Conservation (phyloP, 2,113 vertebrate species). For the Phocoena phocoena region DNA sequence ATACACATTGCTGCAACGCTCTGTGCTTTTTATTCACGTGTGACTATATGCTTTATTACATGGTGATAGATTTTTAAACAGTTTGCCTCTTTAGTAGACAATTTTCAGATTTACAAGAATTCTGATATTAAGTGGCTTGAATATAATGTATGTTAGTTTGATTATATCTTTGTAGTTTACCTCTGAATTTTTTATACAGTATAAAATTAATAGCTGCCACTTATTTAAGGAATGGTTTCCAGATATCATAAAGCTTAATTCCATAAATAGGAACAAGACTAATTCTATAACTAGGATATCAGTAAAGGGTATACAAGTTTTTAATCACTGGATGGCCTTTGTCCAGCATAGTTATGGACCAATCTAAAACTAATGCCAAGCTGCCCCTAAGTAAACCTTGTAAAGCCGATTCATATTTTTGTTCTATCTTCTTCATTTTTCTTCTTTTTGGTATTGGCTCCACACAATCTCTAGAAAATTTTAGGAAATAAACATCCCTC, state of each 20-base stretch:
- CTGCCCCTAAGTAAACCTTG: neutral
- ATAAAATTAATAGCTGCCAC: neutral
- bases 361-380: neutral
- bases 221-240: neutral
- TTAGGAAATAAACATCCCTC: neutral
- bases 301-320: neutral
- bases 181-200: neutral
- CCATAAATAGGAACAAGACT: neutral
- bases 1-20: neutral
- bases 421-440: neutral
- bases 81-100: neutral
- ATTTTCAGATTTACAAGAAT: slow-evolving; percentile 24
- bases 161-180: neutral
- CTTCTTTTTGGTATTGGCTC: neutral
- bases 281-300: neutral
- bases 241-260: neutral
- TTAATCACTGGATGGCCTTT: neutral
- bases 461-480: neutral
- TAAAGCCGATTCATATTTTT: neutral
- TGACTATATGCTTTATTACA: neutral
- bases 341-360: neutral
- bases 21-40: neutral
- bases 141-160: neutral
- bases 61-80: slow-evolving; percentile 22
- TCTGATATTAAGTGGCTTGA: neutral